Base-by-base conservation (phyloP, 2,113 vertebrate genomes). In the Centrocercus urophasianus region DNA sequence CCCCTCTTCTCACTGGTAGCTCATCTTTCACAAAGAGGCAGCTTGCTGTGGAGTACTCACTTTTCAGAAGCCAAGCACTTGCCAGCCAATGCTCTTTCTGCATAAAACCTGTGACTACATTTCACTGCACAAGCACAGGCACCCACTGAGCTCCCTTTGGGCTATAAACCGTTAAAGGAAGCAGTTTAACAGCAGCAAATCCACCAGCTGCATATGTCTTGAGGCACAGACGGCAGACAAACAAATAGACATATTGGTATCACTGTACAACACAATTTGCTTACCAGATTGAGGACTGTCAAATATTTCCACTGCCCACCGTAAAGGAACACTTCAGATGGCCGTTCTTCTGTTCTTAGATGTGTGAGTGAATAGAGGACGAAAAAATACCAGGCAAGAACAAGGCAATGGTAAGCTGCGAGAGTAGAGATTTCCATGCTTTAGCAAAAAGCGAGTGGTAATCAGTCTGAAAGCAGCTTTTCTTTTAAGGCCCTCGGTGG, bases 221-320 rank as follows among this genome's bases (percentile, higher is more conserved):
- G 81, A 95, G 73, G 80, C 86, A 40, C 90, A 79, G 59, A 95
- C 89, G 80, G 80, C 78, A 86, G 93, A 84, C 94, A 95, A 94
- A 95, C 78, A 95, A 80, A 86, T 13, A 93, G 94, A 91, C 82
- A 91, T 71, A 80, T 50, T 78, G 79, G 54, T 91, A 87, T 81
- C 82, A 52, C 79, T 86, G 71, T 86, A 66, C 21, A 87, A 78
- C 57, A 82, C 2, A 3, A 83, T 86, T 96, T 60, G 89, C 98
- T 98, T 97, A 98, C 98, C 97, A 98, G 96, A 94, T 98, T 98
- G 92, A 98, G 96, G 25, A 98, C 59, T 32, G 98, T 98, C 96
- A 98, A 85, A 80, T 98, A 98, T 77, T 98, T 98, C 96, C 97
- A 98, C 43, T 89, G 96, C 59, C 96, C 96, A n/a, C 96, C 97